Conservation (phyloP, 2,113 vertebrate species). For the Elachura formosa region DNA sequence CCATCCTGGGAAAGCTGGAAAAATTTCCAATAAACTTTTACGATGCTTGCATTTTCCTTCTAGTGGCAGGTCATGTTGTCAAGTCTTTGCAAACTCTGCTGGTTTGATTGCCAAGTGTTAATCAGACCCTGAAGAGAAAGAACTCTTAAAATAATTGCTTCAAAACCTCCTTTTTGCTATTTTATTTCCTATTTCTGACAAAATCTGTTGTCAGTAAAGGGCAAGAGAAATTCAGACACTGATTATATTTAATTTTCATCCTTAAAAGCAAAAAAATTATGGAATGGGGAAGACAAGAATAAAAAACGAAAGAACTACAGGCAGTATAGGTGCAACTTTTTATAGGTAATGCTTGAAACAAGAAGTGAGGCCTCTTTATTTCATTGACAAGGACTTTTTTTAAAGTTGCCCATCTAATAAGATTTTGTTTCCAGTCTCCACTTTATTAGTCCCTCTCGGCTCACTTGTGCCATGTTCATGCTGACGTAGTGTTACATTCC, state of each 20-base stretch:
- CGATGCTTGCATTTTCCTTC: background rate
- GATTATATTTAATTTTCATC: background rate
- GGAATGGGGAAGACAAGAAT: background rate
- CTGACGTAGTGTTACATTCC: background rate
- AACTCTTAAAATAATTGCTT: background rate
- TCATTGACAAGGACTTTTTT: background rate
- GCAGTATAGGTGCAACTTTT: background rate
- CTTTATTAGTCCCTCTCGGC: background rate
- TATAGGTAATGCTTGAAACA: fast-evolving
- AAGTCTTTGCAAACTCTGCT: background rate
- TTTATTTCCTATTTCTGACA: background rate
- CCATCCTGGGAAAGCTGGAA: background rate
- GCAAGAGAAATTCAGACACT: background rate
- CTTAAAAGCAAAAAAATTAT: background rate
- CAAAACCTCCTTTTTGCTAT: background rate
- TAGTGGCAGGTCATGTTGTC: background rate
- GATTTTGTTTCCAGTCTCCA: background rate
- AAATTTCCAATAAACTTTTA: background rate
- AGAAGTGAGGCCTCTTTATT: background rate
- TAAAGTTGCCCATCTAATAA: background rate
- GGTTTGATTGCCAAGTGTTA: background rate
- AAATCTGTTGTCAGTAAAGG: background rate
- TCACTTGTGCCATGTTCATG: background rate
- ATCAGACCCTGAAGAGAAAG: background rate
- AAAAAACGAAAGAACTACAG: background rate